phyloP scores from a whole-genome alignment of 1,140 invertebrate species.

The Carposina sasakii region DNA sequence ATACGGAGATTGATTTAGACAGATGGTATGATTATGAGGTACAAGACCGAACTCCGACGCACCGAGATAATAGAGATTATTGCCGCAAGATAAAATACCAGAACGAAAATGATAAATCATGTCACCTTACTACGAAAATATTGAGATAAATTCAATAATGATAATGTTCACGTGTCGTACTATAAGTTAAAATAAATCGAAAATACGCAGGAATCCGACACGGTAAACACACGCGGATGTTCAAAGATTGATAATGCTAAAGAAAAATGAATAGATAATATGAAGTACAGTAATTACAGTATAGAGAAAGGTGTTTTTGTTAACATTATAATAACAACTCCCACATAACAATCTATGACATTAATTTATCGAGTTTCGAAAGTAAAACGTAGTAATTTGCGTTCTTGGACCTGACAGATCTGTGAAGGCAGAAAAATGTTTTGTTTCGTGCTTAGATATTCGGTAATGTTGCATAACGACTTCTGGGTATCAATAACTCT shows the following conservation, averaged over 20 bases:
- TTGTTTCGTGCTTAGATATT: conserved; percentile 12
- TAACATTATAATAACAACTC: conserved; percentile 42
- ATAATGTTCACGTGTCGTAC: no score
- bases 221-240: conserved; percentile 35
- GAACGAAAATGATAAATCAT: conserved; percentile 36
- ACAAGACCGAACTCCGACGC: conserved; percentile 33
- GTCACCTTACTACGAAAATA: background rate
- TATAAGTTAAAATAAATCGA: no score
- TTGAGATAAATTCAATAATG: no score
- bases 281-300: conserved; percentile 40
- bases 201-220: conserved; percentile 21
- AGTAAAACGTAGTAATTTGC: conserved; percentile 46
- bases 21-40: conserved; percentile 45
- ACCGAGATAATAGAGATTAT: conserved; percentile 38
- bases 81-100: conserved; percentile 38
- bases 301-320: conserved; percentile 46
- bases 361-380: conserved; percentile 50
- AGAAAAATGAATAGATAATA: conserved; percentile 20
- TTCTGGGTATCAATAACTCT: no score
- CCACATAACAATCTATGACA: conserved; percentile 52
- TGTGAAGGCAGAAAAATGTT: conserved; percentile 29
- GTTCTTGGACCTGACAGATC: conserved; percentile 37
- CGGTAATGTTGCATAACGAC: conserved; percentile 3
- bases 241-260: conserved; percentile 43
- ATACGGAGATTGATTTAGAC: conserved; percentile 42